Conservation (phyloP, 2,888 invertebrate species). For the Odontocolon sp. region DNA sequence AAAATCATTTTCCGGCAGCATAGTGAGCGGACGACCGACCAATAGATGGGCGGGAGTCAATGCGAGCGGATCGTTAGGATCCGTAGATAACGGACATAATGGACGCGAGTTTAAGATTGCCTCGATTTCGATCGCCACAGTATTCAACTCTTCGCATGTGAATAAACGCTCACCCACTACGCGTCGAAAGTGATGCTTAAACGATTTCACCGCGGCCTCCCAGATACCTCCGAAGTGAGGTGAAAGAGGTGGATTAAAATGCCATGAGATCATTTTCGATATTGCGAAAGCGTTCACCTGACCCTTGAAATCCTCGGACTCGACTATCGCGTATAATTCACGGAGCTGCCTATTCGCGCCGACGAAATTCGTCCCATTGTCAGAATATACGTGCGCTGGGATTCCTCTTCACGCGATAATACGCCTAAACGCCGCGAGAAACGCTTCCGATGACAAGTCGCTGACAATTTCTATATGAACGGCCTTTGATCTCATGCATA, state of each 20-base stretch:
- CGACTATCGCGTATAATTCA: constrained; percentile 26
- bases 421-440: too few species aligned
- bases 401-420: too few species aligned
- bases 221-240: constrained; percentile 51
- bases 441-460: too few species aligned
- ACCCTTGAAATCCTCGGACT: constrained; percentile 18
- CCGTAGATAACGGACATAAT: constrained; percentile 38
- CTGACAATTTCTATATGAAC: too few species aligned
- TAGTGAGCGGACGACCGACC: constrained; percentile 63
- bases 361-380: constrained; percentile 53
- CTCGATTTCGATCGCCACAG: constrained; percentile 49
- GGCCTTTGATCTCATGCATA: too few species aligned
- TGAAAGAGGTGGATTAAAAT: constrained; percentile 46
- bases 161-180: constrained; percentile 20
- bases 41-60: too few species aligned
- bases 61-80: constrained; percentile 56
- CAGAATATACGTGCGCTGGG: constrained; percentile 34
- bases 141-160: constrained; percentile 46
- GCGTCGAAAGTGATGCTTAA: constrained; percentile 49
- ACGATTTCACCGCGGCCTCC: constrained; percentile 52
- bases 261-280: constrained; percentile 2
- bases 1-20: constrained; percentile 60
- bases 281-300: constrained; percentile 14
- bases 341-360: constrained; percentile 49
- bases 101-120: constrained; percentile 53